Evolutionary conservation across 1,140 invertebrate genomes (phyloP).

Genomic region (Armadillidium nasatum): DNA sequence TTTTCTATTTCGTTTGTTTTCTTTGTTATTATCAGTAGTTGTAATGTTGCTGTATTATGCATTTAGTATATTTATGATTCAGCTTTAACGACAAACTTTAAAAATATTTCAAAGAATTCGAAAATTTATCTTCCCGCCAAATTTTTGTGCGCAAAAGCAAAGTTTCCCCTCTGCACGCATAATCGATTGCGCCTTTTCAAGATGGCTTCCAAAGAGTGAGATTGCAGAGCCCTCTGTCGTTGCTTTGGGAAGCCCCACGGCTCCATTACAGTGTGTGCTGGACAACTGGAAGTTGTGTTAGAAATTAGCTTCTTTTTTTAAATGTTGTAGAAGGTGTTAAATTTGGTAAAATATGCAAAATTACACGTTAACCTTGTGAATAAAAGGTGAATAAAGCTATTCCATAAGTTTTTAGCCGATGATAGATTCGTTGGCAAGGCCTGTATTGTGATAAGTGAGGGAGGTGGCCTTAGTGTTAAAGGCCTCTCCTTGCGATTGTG

Average conservation of each 20-base stretch:
- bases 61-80: too few relatives aligned
- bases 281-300: conserved; percentile 12
- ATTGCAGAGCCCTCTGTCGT: conserved; percentile 5
- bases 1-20: too few relatives aligned
- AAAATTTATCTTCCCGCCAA: background rate
- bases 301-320: conserved; percentile 26
- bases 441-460: conserved; percentile 28
- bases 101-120: too few relatives aligned
- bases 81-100: too few relatives aligned
- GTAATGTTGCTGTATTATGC: too few relatives aligned
- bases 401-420: conserved; percentile 30
- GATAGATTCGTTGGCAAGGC: conserved; percentile 34
- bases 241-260: background rate
- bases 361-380: conserved; percentile 19
- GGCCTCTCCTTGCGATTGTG: conserved; percentile 25
- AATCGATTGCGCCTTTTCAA: conserved; percentile 25
- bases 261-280: conserved; percentile 24
- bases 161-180: background rate
- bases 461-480: conserved; percentile 19
- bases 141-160: background rate
- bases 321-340: conserved; percentile 1
- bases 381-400: conserved; percentile 11
- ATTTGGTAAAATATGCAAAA: conserved; percentile 21
- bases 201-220: background rate
- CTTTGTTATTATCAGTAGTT: too few relatives aligned